These are phyloP conservation scores for Tapirus indicus DNA, from an alignment of 2,797 vertebrate genomes.

Conservation along the genomic window DNA sequence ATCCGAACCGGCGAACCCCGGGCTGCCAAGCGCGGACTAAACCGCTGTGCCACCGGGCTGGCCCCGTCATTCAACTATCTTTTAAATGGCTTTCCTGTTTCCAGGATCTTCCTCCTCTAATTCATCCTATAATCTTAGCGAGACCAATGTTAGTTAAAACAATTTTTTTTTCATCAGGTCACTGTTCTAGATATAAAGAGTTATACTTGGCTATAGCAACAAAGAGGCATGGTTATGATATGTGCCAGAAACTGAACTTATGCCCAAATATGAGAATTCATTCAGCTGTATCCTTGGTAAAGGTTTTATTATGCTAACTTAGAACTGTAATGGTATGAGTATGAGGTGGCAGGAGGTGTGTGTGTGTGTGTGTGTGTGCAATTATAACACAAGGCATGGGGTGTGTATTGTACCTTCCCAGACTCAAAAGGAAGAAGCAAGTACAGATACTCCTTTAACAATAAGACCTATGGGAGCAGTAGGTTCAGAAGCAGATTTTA, in stretches of 20 bases:
- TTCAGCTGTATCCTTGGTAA: background rate
- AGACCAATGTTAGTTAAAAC: background rate
- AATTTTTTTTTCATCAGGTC: background rate
- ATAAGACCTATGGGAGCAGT: background rate
- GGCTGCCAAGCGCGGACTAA: too few relatives aligned
- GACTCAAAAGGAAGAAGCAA: background rate
- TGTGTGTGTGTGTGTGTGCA: background rate
- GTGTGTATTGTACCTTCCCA: background rate
- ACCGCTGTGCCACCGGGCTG: too few relatives aligned
- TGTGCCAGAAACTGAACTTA: background rate
- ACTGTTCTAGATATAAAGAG: background rate
- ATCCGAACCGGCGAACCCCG: too few relatives aligned
- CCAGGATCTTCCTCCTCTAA: background rate
- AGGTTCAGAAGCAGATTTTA: background rate
- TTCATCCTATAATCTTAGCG: background rate
- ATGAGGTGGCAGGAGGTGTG: background rate
- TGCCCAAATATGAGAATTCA: background rate
- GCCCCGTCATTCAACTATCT: background rate
- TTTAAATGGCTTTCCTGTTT: background rate
- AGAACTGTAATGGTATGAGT: background rate
- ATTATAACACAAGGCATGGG: background rate
- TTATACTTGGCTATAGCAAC: background rate
- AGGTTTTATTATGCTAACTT: constrained; percentile 25
- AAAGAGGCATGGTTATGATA: background rate
- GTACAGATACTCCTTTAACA: background rate